Evolutionary conservation across 1,140 invertebrate genomes (phyloP), one percentile per base, ranked within the genome.

Genomic region (Batillaria attramentaria): DNA sequence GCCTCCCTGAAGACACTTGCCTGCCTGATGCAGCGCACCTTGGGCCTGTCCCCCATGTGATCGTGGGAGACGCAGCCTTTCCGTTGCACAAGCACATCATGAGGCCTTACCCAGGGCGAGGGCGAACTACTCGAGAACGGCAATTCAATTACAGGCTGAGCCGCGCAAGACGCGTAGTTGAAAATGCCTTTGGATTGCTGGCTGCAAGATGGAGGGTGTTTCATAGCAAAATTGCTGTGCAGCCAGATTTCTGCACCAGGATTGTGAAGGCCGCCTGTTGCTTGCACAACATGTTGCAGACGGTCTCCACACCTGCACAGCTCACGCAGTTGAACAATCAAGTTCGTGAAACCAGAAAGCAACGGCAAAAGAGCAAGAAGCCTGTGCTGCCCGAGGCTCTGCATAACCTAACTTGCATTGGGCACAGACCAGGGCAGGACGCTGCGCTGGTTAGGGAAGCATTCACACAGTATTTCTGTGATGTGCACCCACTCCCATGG

Each of bases 1-100:
- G 46, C 46, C 46, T 50, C 46, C 46, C 46, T 50, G 10, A 50
- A 50, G 46, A 50, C 46, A 50, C 46, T 50, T 50, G 46, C 46
- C 46, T 50, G 46, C 46, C 46, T 50, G 46, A 50, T 50, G 46
- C 46, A 50, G 46, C 46, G 46, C 46, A 50, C 46, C 46, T 50
- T 50, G 46, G 46, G 46, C 46, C 46, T 50, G 46, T 37, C 18
- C 68, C 68, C 18, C 35, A 70, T 70, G 68, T 70, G 18, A 37
- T 37, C 18, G 68, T 70, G 35, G 68, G 68, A 70, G 68, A 70
- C 39, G 68, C 18, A n/a, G 31, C 20, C 13, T 70, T 70, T 37
- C 68, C 68, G 18, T 39, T 70, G 13, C 18, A 37, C 13, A 18
- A 13, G 13, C 24, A 39, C 35, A 10, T 70, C 18, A 50, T n/a